Evolutionary conservation across 2,797 vertebrate species (phyloP).

Genomic region (Buceros bicornis): DNA sequence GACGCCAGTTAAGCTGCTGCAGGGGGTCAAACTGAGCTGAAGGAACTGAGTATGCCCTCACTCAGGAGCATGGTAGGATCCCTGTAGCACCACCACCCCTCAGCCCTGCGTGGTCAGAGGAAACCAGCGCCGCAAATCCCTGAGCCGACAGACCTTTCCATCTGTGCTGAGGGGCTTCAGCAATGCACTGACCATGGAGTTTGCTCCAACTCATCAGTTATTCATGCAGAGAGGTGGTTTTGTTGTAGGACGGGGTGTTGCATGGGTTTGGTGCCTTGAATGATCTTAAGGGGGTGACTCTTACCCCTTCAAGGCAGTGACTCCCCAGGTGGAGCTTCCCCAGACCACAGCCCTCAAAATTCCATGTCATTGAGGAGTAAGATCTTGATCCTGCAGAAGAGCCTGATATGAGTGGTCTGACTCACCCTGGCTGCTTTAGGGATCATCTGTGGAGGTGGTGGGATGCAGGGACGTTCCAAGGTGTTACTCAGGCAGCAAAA

Average conservation of each 20-base stretch:
- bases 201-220: accelerated
- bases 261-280: neutral
- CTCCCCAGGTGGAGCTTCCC: neutral
- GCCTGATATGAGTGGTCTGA: accelerated
- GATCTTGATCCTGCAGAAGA: neutral
- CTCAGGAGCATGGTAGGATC: accelerated
- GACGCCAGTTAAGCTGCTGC: accelerated
- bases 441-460: accelerated
- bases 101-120: accelerated
- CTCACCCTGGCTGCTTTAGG: neutral
- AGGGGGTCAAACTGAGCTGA: neutral
- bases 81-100: too few species aligned
- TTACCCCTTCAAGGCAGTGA: neutral
- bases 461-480: accelerated
- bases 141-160: accelerated
- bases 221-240: accelerated
- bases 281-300: neutral
- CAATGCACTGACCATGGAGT: accelerated
- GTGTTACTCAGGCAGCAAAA: accelerated
- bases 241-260: accelerated
- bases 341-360: neutral
- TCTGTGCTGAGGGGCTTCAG: neutral
- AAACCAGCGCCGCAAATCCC: too few species aligned
- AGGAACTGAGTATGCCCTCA: neutral
- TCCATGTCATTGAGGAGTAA: accelerated